Base-by-base conservation (phyloP, 2,113 vertebrate genomes). In the Girardinichthys multiradiatus region DNA sequence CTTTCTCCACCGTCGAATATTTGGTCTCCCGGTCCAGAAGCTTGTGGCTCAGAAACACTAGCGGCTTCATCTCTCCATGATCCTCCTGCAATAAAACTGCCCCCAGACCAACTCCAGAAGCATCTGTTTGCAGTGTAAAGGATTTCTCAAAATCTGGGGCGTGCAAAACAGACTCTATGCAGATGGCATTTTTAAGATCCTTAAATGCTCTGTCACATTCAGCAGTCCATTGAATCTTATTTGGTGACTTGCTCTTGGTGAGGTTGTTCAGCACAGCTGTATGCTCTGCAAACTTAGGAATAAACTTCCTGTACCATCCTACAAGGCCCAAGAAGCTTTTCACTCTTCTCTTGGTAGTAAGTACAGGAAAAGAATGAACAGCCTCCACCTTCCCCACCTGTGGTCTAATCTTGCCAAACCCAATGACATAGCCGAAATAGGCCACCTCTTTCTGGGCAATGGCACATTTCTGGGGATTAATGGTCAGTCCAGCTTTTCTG, bases 291-390 rank as follows among this genome's bases (percentile, higher is more conserved):
- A 66, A 66, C 14, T 19, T 10, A 14, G 29, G 28, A 30, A 13
- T 48, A 27, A 70, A 63, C 31, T 70, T 70, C n/a, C 58, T 31
- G 14, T 48, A 31, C 39, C n/a, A n/a, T n/a, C n/a, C n/a, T n/a
- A n/a, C n/a, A n/a, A n/a, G n/a, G n/a, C n/a, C n/a, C n/a, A n/a
- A n/a, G n/a, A n/a, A n/a, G n/a, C n/a, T n/a, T n/a, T n/a, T n/a
- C n/a, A n/a, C n/a, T n/a, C n/a, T n/a, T n/a, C n/a, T n/a, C n/a
- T n/a, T n/a, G n/a, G n/a, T n/a, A n/a, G n/a, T n/a, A n/a, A n/a
- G n/a, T n/a, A n/a, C n/a, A n/a, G n/a, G n/a, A n/a, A n/a, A n/a
- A n/a, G n/a, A n/a, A n/a, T n/a, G n/a, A n/a, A n/a, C 29, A 12
- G 29, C 65, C 3, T 68, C 45, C 24, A 54, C 5, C 29, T 57